phyloP scores from a whole-genome alignment of 1,140 invertebrate genomes.

The Bombus confusus region DNA sequence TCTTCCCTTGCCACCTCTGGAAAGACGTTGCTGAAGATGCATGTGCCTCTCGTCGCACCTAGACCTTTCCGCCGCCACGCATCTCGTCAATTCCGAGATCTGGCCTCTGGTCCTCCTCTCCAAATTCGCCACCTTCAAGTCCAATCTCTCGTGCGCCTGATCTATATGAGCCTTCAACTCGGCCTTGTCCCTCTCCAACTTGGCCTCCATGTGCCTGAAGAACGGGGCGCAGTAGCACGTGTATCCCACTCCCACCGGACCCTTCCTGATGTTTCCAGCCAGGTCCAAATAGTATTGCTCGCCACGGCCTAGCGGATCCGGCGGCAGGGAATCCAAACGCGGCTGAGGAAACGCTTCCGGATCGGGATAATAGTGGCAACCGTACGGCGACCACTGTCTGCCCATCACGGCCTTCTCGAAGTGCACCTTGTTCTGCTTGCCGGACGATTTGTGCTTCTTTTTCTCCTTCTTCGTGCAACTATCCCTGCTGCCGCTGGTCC shows the following conservation, averaged over 20 bases:
- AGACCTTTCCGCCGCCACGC: slow-evolving; percentile 85
- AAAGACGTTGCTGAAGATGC: slow-evolving; percentile 87
- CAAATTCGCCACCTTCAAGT: slow-evolving; percentile 91
- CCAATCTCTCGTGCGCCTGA: slow-evolving; percentile 90
- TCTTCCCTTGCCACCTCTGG: slow-evolving; percentile 84
- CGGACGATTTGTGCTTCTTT: slow-evolving; percentile 74
- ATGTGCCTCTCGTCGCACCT: slow-evolving; percentile 86
- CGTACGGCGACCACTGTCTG: slow-evolving; percentile 92
- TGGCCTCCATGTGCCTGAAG: slow-evolving; percentile 93
- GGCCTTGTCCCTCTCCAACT: slow-evolving; percentile 92
- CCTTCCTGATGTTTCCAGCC: slow-evolving; percentile 97
- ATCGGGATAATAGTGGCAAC: slow-evolving; percentile 94
- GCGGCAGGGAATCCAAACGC: slow-evolving; percentile 91
- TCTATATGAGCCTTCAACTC: slow-evolving; percentile 93
- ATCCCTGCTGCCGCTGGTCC: slow-evolving; percentile 80
- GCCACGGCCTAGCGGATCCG: slow-evolving; percentile 92
- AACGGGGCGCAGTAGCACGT: slow-evolving; percentile 92
- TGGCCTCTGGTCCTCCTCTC: slow-evolving; percentile 90
- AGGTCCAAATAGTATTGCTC: slow-evolving; percentile 97
- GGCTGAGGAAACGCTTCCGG: slow-evolving; percentile 92
- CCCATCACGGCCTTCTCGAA: slow-evolving; percentile 78
- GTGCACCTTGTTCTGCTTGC: slow-evolving; percentile 78
- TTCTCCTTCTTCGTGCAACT: slow-evolving; percentile 79
- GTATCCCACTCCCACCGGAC: slow-evolving; percentile 94
- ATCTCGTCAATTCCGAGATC: slow-evolving; percentile 87